Percentiles rank a stretch among this genome's conserved stretches.
Evolutionary conservation across 2,888 invertebrate genomes (phyloP).

Genomic region (Nipponacmea schrenckii): DNA sequence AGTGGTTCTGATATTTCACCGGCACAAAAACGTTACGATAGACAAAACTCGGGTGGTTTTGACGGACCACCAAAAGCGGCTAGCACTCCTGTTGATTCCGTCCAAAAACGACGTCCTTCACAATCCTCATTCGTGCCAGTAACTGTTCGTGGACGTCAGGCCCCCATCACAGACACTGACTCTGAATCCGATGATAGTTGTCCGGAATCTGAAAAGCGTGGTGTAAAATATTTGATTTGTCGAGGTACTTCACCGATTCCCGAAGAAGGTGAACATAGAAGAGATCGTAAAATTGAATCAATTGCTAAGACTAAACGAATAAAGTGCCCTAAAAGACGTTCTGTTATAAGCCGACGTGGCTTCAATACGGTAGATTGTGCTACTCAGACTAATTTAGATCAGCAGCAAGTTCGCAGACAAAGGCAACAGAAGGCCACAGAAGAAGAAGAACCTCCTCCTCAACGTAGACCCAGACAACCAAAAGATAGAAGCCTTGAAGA

Average conservation of each 20-base stretch:
- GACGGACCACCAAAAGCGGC: constrained; percentile 29
- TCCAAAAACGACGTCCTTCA: constrained; percentile 14
- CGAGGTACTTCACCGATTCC: constrained; percentile 62
- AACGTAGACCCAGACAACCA: too few relatives aligned
- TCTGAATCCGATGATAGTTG: constrained; percentile 56
- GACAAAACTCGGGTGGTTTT: constrained; percentile 48
- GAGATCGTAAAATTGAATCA: constrained; percentile 39
- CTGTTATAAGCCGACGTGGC: constrained; percentile 27
- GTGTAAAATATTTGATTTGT: constrained; percentile 54
- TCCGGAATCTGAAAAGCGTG: constrained; percentile 55
- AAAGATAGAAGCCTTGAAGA: too few relatives aligned
- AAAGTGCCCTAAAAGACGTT: constrained; percentile 39
- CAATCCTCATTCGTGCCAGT: constrained; percentile 12
- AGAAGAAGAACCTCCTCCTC: constrained; percentile 23
- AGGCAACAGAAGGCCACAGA: constrained; percentile 28
- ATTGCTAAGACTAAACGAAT: constrained; percentile 54
- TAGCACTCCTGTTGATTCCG: constrained; percentile 14
- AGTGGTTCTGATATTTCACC: constrained; percentile 50
- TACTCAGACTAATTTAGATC: constrained; percentile 51
- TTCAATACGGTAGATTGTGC: constrained; percentile 48
- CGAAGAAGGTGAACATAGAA: constrained; percentile 42
- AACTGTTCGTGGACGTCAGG: constrained; percentile 7
- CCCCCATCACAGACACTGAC: neutral
- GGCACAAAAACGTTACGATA: constrained; percentile 42
- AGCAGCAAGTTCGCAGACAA: constrained; percentile 22